Evolutionary conservation across 2,888 invertebrate genomes (phyloP), one percentile per base, ranked within the genome.

Genomic region (Drosophila kambysellisi): DNA sequence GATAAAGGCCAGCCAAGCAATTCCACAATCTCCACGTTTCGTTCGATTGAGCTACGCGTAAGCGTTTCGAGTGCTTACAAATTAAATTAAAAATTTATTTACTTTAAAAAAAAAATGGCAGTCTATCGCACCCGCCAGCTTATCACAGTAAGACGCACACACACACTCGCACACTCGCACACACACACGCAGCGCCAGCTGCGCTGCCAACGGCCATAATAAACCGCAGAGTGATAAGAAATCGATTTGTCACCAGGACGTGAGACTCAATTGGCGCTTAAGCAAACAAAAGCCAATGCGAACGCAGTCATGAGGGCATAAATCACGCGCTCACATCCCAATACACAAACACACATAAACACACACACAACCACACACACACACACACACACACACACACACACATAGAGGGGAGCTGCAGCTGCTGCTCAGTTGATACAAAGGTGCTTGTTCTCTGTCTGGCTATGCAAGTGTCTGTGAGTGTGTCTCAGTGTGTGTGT

Each of bases 71-170:
- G 80, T 80, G 82, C 88, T 78, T 85, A 83, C 87, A 89, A 87
- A 87, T 87, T 82, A 85, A 87, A 89, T 87, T 87, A 87, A 87
- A 87, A 87, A 85, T 87, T 73, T 89, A 87, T 87, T 87, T 85
- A 85, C 88, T 83, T 78, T 62, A 71, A 81, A 74, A 70, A 68
- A 66, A 62, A 69, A 66, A 63, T 63, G 61, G 65, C 58, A 53
- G 51, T 77, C 76, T 74, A 76, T 60, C 43, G 60, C 56, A 37
- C 33, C 43, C 30, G 56, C 29, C 57, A 73, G 81, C 81, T 86
- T 86, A 88, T 86, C 85, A 74, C 56, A 39, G 70, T 67, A 51
- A 68, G 54, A 51, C 63, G 39, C 46, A 57, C 58, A 43, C 68
- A 58, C 64, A 50, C 74, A 67, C 64, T 46, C 30, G 54, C 50